Conservation (phyloP, 53 echinoderm and acorn worm species). For the Luidia sarsii region DNA sequence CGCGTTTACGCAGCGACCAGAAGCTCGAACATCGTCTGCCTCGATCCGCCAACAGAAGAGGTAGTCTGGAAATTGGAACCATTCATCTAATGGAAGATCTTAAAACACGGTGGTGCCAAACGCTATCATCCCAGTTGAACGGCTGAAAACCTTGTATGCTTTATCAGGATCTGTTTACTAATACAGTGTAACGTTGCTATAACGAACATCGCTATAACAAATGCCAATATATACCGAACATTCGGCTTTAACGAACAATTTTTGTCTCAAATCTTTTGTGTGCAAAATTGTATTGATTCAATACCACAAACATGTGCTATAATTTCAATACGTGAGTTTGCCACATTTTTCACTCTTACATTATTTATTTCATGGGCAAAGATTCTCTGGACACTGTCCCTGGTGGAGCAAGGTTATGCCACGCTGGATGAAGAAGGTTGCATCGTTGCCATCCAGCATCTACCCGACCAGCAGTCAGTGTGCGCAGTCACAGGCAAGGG, state of each 20-base stretch:
- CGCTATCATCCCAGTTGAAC: too few species aligned
- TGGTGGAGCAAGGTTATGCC: slow-evolving; percentile 48
- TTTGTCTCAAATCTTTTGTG: too few species aligned
- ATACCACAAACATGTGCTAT: not conserved
- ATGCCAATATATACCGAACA: too few species aligned
- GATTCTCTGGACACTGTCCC: slow-evolving; percentile 59
- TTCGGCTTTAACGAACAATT: too few species aligned
- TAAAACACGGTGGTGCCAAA: too few species aligned
- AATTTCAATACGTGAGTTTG: not conserved
- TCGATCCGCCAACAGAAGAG: slow-evolving; percentile 54
- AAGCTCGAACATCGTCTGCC: slow-evolving; percentile 29
- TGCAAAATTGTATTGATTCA: too few species aligned
- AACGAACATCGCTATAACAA: too few species aligned
- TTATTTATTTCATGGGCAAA: not conserved
- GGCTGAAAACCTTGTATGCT: too few species aligned
- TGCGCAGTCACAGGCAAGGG: slow-evolving; percentile 77
- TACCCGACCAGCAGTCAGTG: slow-evolving; percentile 85
- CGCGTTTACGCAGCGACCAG: slow-evolving; percentile 52
- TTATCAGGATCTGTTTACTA: too few species aligned
- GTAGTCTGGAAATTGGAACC: too few species aligned
- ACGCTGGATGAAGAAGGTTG: slow-evolving; percentile 10
- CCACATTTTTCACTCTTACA: not conserved
- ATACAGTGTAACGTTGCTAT: too few species aligned
- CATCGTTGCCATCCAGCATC: slow-evolving; percentile 81
- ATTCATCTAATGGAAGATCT: too few species aligned